These are phyloP conservation scores for Rhinolophus sinicus DNA, from an alignment of 2,113 vertebrate genomes.

Conservation along the genomic window DNA sequence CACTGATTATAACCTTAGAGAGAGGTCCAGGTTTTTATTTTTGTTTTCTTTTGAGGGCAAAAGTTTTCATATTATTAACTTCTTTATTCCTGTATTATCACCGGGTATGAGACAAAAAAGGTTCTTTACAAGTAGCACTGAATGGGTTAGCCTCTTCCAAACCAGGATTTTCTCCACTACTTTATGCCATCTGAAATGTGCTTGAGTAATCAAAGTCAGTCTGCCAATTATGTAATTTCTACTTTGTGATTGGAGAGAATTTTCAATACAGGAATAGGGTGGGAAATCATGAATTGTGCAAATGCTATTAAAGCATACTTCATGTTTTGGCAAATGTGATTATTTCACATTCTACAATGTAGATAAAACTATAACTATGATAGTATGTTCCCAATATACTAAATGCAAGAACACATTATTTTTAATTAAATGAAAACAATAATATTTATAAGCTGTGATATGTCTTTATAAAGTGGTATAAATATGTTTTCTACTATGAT, in stretches of 20 bases:
- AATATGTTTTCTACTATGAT: background rate
- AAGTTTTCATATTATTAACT: background rate
- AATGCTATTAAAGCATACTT: background rate
- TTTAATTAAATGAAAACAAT: background rate
- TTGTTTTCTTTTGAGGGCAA: background rate
- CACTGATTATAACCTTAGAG: background rate
- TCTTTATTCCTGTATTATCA: background rate
- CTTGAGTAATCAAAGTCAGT: background rate
- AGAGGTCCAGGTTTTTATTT: background rate
- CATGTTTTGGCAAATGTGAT: background rate
- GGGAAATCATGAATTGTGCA: background rate
- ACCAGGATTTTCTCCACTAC: background rate
- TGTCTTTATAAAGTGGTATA: background rate
- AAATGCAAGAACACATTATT: background rate
- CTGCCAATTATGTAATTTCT: constrained; percentile 2
- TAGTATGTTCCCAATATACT: background rate
- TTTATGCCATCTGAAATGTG: background rate
- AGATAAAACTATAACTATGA: background rate
- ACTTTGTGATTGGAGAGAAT: background rate
- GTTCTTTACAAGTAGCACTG: background rate
- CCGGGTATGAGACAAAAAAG: background rate
- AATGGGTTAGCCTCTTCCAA: background rate
- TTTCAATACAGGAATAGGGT: background rate
- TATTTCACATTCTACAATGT: background rate
- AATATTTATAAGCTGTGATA: background rate